Conservation (phyloP, 1,140 invertebrate species). For the Diachasmimorpha longicaudata region DNA sequence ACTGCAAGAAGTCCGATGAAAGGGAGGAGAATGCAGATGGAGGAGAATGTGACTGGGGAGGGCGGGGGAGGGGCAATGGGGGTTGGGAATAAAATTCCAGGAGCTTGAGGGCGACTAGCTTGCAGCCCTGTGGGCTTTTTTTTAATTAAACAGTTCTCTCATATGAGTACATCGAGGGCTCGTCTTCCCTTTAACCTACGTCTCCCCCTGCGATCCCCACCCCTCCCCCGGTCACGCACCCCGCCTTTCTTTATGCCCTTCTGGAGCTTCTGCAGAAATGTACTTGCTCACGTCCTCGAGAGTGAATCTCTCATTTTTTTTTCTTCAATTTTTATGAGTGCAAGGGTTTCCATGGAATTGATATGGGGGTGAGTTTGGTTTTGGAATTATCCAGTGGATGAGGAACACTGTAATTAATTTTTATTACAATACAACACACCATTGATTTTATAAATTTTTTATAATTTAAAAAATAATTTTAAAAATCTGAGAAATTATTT, state of each 20-base stretch:
- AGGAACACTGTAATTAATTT: no score
- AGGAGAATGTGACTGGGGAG: not conserved
- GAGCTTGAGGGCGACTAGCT: conserved; percentile 20
- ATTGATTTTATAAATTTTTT: no score
- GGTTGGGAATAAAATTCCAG: conserved; percentile 37
- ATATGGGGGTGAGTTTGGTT: no score
- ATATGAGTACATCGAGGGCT: conserved; percentile 31
- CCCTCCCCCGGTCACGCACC: no score
- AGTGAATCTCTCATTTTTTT: not conserved
- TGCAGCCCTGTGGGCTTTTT: conserved; percentile 25
- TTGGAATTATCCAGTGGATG: no score
- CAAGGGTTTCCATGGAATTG: not conserved
- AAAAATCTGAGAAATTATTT: no score
- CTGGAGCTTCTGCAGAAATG: conserved; percentile 9
- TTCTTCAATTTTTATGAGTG: not conserved
- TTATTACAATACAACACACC: no score
- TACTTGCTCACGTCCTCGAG: conserved; percentile 35
- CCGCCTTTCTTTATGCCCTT: not conserved
- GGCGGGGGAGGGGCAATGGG: not conserved
- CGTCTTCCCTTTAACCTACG: not conserved
- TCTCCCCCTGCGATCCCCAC: no score
- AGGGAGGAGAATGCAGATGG: conserved; percentile 5
- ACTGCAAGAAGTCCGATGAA: not conserved
- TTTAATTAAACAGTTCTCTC: conserved; percentile 45
- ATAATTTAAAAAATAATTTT: no score